A percentile compares a stretch with the other conserved stretches of the same genome.
phyloP scores from a whole-genome alignment of 1,140 invertebrate species.

The Orchesella cincta region DNA sequence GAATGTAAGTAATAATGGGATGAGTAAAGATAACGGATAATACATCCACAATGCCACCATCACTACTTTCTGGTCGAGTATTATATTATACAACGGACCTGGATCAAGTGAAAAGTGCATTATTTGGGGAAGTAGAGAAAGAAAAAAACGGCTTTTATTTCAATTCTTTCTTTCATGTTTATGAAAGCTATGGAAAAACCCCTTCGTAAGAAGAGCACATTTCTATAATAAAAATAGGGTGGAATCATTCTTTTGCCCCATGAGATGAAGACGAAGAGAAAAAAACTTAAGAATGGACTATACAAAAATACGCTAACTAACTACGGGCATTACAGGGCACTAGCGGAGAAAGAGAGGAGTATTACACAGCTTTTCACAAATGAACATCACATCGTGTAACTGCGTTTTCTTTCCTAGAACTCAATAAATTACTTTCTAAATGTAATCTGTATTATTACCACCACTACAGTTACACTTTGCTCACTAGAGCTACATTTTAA shows the following conservation, averaged over 20 bases:
- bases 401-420: slow-evolving; percentile 37
- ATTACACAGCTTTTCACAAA: slow-evolving; percentile 23
- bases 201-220: not conserved
- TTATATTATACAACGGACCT: not conserved
- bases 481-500: too few relatives aligned
- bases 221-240: slow-evolving; percentile 26
- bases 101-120: slow-evolving; percentile 29
- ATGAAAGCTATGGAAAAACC: slow-evolving; percentile 18
- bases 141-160: slow-evolving; percentile 25
- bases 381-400: slow-evolving; percentile 20
- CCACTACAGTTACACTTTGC: slow-evolving; percentile 26
- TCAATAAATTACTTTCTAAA: slow-evolving; percentile 52
- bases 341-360: too few relatives aligned
- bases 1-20: slow-evolving; percentile 26
- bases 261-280: not conserved
- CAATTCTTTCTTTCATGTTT: slow-evolving; percentile 22
- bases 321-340: not conserved
- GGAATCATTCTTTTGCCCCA: slow-evolving; percentile 8
- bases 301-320: not conserved
- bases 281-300: slow-evolving; percentile 9
- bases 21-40: slow-evolving; percentile 29
- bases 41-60: too few relatives aligned
- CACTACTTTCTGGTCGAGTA: too few relatives aligned
- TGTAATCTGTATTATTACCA: slow-evolving; percentile 52
- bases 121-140: slow-evolving; percentile 14